Base-by-base conservation (phyloP, 2,113 vertebrate species). In the Laticauda colubrina region DNA sequence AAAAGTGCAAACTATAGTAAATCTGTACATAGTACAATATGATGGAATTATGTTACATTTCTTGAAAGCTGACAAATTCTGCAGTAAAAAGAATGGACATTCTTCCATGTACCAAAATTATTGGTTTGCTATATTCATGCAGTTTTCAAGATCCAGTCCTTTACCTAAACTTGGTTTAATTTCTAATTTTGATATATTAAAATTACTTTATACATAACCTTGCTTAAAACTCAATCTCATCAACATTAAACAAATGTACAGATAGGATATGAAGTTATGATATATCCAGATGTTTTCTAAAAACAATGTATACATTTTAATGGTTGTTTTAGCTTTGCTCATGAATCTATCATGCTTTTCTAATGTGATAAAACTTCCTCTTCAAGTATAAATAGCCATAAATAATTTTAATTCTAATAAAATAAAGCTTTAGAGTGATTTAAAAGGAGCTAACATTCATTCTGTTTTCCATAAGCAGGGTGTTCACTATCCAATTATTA, bases 11-110 rank as follows among this genome's bases (percentile, higher is more conserved):
- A 94, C 94, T 87, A 94, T 87, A 85, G 92, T 0, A 96, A 95
- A 88, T 93, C 96, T 96, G 93, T 96, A 96, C 93, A 92, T 92
- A 94, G 96, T 94, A 95, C 92, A 95, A 93, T 94, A 93, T 92
- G 94, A 93, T 96, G 93, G 91, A 96, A 95, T 95, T 94, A 95
- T 95, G 94, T 95, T 94, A 95, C 55, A 91, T 94, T 95, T 93
- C 92, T 94, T 96, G 95, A 97, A 97, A 97, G 95, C 96, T 95
- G 95, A 96, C 95, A 95, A 96, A 94, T 90, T 95, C 92, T 92
- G 94, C 93, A 95, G 93, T 93, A 93, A 93, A 48, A 96, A 95
- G 95, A 96, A 96, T 95, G 95, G 92, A 55, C 48, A 51, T 9
- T 95, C 91, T 95, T 95, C 89, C 93, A 95, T 95, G 96, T 95